These are phyloP conservation scores for Melanerpes formicivorus DNA, from an alignment of 2,113 vertebrate genomes.

Conservation along the genomic window DNA sequence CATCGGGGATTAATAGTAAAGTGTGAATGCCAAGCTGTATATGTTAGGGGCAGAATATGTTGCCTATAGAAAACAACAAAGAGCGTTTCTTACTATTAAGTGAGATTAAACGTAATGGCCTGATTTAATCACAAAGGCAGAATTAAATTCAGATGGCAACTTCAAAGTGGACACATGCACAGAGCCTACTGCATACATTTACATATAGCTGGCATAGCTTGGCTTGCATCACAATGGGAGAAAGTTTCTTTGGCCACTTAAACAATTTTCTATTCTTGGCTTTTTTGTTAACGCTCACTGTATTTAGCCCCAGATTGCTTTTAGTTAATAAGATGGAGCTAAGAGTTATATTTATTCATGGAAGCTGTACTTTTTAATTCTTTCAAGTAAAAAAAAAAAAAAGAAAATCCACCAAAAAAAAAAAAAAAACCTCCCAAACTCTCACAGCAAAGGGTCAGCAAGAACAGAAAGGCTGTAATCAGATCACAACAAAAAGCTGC, in stretches of 20 bases:
- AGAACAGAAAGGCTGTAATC: conserved; percentile 57
- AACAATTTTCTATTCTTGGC: conserved; percentile 83
- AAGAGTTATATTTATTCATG: conserved; percentile 79
- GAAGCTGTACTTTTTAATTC: conserved; percentile 75
- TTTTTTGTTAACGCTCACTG: conserved; percentile 75
- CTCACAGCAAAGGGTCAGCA: conserved; percentile 40
- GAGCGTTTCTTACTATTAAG: conserved; percentile 85
- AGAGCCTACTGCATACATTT: conserved; percentile 81
- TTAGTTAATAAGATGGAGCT: conserved; percentile 70
- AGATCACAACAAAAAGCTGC: conserved; percentile 27
- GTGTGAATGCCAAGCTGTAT: conserved; percentile 85
- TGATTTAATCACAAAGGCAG: conserved; percentile 86
- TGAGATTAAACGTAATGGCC: conserved; percentile 88
- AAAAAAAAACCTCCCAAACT: not conserved
- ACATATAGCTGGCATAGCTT: conserved; percentile 87
- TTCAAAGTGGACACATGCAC: conserved; percentile 84
- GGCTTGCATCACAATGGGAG: conserved; percentile 76
- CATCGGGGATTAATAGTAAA: conserved; percentile 85
- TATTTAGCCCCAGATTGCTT: conserved; percentile 77
- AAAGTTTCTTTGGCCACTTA: conserved; percentile 84
- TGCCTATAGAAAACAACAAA: conserved; percentile 88
- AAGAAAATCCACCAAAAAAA: not conserved
- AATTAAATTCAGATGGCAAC: conserved; percentile 87
- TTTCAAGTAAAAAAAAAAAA: conserved; percentile 51
- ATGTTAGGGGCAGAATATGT: conserved; percentile 85